phyloP scores from a whole-genome alignment of 2,113 vertebrate genomes.

The Sciurus niger region DNA sequence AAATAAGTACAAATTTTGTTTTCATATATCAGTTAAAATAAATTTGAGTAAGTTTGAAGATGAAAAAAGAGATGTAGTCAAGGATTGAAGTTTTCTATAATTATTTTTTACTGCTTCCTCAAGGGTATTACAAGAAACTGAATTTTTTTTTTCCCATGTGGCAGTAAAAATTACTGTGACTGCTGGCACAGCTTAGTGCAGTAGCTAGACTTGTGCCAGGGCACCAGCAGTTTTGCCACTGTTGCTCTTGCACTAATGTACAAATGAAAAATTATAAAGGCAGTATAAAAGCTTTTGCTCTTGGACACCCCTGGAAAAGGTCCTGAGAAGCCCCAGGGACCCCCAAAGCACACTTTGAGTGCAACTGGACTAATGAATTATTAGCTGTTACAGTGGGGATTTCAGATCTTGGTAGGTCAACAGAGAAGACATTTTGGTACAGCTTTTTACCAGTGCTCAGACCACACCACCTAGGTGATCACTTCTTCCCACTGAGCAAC shows the following conservation, averaged over 20 bases:
- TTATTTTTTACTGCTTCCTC: conserved; percentile 30
- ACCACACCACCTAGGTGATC: neutral
- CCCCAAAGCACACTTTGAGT: neutral
- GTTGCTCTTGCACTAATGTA: conserved; percentile 36
- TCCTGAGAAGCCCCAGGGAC: neutral
- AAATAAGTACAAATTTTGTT: neutral
- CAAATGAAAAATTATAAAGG: conserved; percentile 9
- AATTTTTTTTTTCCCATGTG: neutral
- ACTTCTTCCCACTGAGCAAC: neutral
- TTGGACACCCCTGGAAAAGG: conserved; percentile 7
- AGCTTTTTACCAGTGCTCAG: neutral
- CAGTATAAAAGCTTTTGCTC: conserved; percentile 43
- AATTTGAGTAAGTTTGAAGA: neutral
- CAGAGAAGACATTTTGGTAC: neutral
- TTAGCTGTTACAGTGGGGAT: neutral
- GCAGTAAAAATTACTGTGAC: neutral
- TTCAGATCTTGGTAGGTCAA: neutral
- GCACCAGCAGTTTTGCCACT: neutral
- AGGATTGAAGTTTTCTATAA: conserved; percentile 20
- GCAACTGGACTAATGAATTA: neutral
- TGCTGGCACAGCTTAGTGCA: neutral
- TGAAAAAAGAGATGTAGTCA: neutral
- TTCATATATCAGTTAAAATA: neutral
- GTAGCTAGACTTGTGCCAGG: neutral
- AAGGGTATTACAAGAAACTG: neutral